Evolutionary conservation across 2,113 vertebrate genomes (phyloP), one percentile per base, ranked within the genome.

Genomic region (Cephalophus harveyi): DNA sequence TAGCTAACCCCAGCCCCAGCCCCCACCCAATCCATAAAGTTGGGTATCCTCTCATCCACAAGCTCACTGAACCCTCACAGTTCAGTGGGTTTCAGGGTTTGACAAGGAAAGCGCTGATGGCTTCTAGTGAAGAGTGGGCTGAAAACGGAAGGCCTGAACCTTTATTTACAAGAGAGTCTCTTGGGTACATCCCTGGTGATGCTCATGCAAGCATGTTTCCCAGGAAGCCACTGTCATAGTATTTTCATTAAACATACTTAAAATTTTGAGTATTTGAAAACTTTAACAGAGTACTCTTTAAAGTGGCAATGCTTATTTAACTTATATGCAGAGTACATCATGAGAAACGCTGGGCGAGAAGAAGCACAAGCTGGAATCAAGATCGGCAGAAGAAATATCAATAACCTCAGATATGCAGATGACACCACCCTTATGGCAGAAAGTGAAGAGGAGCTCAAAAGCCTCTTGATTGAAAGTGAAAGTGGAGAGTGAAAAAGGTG

Each of bases 241-340:
- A 86, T 76, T 94, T 94, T 86, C 60, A 94, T 84, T 87, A 96
- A 79, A 81, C 27, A 25, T 54, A 74, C 52, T 86, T 84, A 84
- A 93, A 85, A 64, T 92, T 94, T 2, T 76, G 19, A 50, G 2
- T 71, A 81, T 57, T 91, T 74, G 27, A 23, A 78, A 92, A 86
- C 4, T n/a, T 14, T 50, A 62, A 78, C 6, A 62, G 13, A 85
- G 8, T 93, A 33, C 23, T 40, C 74, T 9, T 7, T 84, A 57
- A 94, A 95, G 48, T 90, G 60, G 16, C 83, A 92, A 86, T 48
- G 25, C 57, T 59, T 59, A 59, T 59, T 59, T 59, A 59, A 59
- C 57, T 59, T 59, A 12, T 59, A 59, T 12, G 25, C 25, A 59
- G 25, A 27, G 57, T 27, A 59, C 23, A 59, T 59, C 57, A 59